Evolutionary conservation across 1,140 invertebrate genomes (phyloP), one percentile per base, ranked within the genome.

Genomic region (Atta cephalotes): DNA sequence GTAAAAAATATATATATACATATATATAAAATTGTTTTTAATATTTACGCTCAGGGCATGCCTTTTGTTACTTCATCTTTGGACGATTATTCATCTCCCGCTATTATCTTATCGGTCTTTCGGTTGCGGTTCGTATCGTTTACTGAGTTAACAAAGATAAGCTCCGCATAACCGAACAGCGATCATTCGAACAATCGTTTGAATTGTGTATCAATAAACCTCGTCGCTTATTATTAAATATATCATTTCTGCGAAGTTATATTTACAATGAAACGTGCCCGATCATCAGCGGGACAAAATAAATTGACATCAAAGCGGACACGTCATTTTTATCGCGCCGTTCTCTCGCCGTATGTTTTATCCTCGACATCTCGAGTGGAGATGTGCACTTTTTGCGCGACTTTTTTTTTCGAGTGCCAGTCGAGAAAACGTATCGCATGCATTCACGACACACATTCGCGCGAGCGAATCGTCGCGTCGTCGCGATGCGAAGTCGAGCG

Each of bases 91-190:
- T 60, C 62, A 79, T 79, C 74, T 58, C 16, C 21, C 53, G 60
- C 16, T 28, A 60, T 39, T 89, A 89, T 90, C 88, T 90, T 90
- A 90, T 90, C 89, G 77, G 58, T 76, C 85, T 78, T 58, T 87
- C 60, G 68, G 35, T 31, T 65, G 35, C 56, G n/a, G 35, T 49
- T 70, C 53, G 0, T 79, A 89, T 51, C 71, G 56, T 85, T 87
- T 85, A 62, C 18, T 14, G 14, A 85, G 74, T 45, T 87, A 18
- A 66, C 76, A 31, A 28, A 53, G 86, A 90, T 89, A 90, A 90
- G 71, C 49, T 49, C 82, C 56, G 51, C 70, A 82, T 35, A 16
- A 25, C 49, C n/a, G 39, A 77, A 28, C n/a, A 18, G 79, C 74
- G 62, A 85, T 89, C 87, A 62, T 89, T 86, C 56, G 49, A 51